phyloP scores from a whole-genome alignment of 2,888 invertebrate species.

The Zeuzera pyrina region DNA sequence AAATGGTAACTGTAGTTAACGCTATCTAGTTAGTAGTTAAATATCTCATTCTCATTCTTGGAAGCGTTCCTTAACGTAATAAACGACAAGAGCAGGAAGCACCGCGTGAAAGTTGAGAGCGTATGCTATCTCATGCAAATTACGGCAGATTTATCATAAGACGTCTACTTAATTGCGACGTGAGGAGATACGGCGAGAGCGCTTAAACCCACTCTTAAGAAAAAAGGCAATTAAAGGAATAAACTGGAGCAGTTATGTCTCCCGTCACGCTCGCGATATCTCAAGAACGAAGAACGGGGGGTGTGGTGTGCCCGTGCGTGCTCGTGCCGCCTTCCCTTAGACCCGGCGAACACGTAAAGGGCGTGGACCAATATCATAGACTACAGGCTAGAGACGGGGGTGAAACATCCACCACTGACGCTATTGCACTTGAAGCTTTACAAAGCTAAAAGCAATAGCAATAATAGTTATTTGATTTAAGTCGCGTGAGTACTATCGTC shows the following conservation, averaged over 20 bases:
- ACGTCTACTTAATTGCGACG: conserved; percentile 72
- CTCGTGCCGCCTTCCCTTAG: conserved; percentile 44
- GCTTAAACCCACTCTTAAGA: conserved; percentile 63
- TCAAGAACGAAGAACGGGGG: conserved; percentile 28
- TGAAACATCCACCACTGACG: conserved; percentile 66
- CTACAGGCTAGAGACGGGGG: conserved; percentile 60
- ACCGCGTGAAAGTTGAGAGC: conserved; percentile 70
- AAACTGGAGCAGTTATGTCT: conserved; percentile 65
- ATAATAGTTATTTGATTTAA: conserved; percentile 74
- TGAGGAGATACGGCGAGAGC: conserved; percentile 68
- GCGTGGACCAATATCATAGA: conserved; percentile 72
- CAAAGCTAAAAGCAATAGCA: conserved; percentile 73
- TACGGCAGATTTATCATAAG: conserved; percentile 73
- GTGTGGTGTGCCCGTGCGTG: conserved; percentile 32
- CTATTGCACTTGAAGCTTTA: conserved; percentile 71
- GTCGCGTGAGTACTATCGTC: conserved; percentile 63
- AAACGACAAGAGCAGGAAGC: conserved; percentile 69
- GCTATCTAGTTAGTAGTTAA: conserved; percentile 64
- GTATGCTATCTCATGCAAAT: conserved; percentile 74
- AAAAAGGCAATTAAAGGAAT: conserved; percentile 73
- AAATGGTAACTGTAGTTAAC: conserved; percentile 43
- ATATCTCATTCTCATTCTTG: conserved; percentile 69
- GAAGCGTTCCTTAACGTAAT: conserved; percentile 68
- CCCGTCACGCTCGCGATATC: conserved; percentile 59
- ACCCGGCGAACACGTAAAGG: conserved; percentile 65